A percentile compares a stretch with the other conserved stretches of the same genome.
These are phyloP conservation scores for Apodemia mormo DNA, from an alignment of 2,888 invertebrate species.

Conservation along the genomic window DNA sequence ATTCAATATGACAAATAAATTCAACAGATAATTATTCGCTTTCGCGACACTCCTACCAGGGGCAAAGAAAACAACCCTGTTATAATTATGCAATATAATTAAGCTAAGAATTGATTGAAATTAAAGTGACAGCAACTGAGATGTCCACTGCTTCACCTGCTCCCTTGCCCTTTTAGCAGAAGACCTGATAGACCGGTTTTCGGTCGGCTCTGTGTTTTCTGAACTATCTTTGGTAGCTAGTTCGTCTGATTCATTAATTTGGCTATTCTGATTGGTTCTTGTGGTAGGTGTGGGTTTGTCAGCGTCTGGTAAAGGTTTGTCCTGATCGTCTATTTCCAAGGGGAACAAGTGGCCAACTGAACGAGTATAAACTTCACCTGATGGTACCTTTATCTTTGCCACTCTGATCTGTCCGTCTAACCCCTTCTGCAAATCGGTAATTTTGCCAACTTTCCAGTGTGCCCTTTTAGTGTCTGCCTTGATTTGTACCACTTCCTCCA, in stretches of 20 bases:
- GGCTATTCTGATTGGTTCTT: not conserved
- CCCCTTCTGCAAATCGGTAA: too few species aligned
- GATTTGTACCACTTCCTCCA: too few species aligned
- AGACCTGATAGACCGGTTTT: not conserved
- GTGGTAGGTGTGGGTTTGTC: not conserved
- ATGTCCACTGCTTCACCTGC: too few species aligned
- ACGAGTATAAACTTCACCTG: too few species aligned
- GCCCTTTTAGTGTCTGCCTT: too few species aligned
- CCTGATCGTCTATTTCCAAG: constrained; percentile 8
- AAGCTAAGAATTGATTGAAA: too few species aligned
- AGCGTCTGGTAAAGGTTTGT: not conserved
- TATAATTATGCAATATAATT: too few species aligned
- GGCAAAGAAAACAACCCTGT: too few species aligned
- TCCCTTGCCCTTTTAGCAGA: constrained; percentile 17
- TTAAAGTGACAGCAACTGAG: too few species aligned
- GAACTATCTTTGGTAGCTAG: not conserved
- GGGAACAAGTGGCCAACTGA: constrained; percentile 19
- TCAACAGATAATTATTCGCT: not conserved
- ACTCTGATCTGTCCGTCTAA: too few species aligned
- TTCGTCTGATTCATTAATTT: not conserved
- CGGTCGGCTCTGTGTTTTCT: not conserved
- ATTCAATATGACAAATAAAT: not conserved
- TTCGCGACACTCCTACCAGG: not conserved
- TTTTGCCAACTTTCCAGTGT: constrained; percentile 34
- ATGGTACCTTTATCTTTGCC: too few species aligned